Conservation (phyloP, 2,113 vertebrate species). For the Ciconia maguari region DNA sequence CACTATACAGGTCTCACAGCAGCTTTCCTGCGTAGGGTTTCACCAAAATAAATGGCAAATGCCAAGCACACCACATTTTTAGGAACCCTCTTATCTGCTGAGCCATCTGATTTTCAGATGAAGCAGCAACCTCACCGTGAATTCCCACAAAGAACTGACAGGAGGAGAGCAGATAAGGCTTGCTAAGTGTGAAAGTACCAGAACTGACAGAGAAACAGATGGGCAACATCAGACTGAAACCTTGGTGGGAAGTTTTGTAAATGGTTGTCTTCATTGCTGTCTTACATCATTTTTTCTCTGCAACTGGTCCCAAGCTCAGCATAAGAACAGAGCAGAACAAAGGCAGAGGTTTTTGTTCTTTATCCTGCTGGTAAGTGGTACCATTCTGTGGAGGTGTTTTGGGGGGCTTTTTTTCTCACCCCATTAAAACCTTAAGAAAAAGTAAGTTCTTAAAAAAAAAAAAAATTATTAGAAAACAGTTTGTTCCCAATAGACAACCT, state of each 20-base stretch:
- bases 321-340: not conserved
- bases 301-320: not conserved
- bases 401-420: not conserved
- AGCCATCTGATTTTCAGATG: not conserved
- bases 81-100: not conserved
- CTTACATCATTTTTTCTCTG: not conserved
- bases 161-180: not conserved
- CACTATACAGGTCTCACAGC: not conserved
- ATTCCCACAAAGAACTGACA: not conserved
- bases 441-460: not conserved
- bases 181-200: not conserved
- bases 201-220: not conserved
- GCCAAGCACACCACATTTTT: not conserved
- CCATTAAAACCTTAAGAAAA: not conserved
- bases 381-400: not conserved
- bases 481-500: not conserved
- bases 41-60: not conserved
- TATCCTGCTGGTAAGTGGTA: not conserved
- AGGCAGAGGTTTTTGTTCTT: not conserved
- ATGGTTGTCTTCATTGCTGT: not conserved
- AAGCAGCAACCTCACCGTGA: not conserved
- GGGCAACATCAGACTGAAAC: not conserved
- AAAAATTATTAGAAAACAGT: not conserved
- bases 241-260: not conserved
- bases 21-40: not conserved